Evolutionary conservation across 2,888 invertebrate genomes (phyloP).

Genomic region (Diploptera punctata): DNA sequence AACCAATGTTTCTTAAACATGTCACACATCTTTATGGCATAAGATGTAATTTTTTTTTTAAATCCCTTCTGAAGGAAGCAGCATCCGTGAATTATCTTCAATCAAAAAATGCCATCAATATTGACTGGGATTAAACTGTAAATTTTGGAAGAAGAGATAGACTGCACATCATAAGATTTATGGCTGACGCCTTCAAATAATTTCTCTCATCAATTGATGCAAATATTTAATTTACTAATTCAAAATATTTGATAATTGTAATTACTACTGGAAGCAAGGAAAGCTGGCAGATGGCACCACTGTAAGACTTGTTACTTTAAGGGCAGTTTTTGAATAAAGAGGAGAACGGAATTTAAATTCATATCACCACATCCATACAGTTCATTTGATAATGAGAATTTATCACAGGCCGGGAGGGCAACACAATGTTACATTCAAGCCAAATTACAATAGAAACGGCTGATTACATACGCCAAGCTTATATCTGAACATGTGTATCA

Average conservation of each 20-base stretch:
- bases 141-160: background rate
- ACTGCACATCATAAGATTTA: no score
- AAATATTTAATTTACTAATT: no score
- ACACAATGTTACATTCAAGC: background rate
- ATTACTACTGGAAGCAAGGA: constrained; percentile 9
- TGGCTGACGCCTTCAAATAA: no score
- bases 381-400: background rate
- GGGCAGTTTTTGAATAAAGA: background rate
- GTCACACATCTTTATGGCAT: no score
- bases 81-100: no score
- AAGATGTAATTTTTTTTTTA: no score
- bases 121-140: no score
- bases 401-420: constrained; percentile 29
- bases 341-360: constrained; percentile 9
- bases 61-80: no score
- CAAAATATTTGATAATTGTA: no score
- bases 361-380: constrained; percentile 11
- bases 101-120: no score
- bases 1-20: no score
- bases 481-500: background rate
- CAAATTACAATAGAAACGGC: background rate
- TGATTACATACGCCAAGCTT: background rate
- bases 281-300: background rate
- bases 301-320: background rate
- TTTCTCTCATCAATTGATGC: no score